Evolutionary conservation across 2,888 invertebrate species (phyloP).

Genomic region (Sepiola atlantica): DNA sequence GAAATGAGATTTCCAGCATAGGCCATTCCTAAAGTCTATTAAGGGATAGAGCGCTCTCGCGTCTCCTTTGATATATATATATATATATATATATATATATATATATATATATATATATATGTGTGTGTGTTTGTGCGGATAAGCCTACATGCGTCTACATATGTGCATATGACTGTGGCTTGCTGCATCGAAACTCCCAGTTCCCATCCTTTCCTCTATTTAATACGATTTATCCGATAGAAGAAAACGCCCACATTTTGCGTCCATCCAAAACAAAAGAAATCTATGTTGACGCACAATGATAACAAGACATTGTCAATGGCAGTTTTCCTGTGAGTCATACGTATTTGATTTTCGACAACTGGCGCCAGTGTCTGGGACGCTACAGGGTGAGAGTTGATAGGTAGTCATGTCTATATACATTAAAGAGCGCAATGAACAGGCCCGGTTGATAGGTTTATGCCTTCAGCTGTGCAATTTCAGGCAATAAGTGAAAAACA

Average conservation of each 20-base stretch:
- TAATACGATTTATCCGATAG: background rate
- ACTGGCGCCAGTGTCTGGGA: background rate
- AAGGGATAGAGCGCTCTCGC: no score
- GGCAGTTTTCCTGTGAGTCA: background rate
- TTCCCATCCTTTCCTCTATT: background rate
- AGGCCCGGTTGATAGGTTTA: background rate
- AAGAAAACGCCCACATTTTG: background rate
- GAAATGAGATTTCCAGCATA: no score
- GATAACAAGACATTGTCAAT: background rate
- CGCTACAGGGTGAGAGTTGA: background rate
- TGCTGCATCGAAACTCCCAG: background rate
- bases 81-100: background rate
- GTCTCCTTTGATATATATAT: no score
- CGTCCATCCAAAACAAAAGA: background rate
- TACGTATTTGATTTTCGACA: background rate
- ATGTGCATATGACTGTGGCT: background rate
- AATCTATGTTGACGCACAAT: background rate
- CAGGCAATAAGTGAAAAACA: background rate
- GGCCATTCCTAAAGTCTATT: no score
- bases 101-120: background rate
- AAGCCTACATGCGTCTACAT: background rate
- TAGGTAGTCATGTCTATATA: background rate
- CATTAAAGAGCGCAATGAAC: background rate
- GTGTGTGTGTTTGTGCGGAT: background rate
- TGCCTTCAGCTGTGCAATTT: background rate